These are phyloP conservation scores for Trachelus stipa DNA, from an alignment of 2,888 invertebrate species.

Conservation along the genomic window DNA sequence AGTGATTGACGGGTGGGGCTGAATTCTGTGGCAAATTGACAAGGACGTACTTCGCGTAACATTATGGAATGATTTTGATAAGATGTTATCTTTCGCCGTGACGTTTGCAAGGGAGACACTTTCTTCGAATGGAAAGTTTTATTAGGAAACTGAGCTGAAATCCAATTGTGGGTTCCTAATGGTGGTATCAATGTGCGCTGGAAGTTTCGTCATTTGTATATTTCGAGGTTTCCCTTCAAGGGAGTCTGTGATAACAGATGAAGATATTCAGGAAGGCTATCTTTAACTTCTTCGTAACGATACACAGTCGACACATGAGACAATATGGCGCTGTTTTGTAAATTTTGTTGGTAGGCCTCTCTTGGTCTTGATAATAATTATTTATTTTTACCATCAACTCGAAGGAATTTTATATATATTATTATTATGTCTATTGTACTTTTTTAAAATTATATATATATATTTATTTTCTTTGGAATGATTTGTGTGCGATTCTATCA, in stretches of 20 bases:
- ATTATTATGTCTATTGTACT: background rate
- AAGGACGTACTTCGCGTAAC: background rate
- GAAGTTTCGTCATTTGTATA: background rate
- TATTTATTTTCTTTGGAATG: background rate
- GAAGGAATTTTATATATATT: background rate
- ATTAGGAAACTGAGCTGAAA: background rate
- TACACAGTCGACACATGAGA: background rate
- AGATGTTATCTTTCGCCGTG: background rate
- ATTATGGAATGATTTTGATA: background rate
- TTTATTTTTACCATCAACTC: background rate
- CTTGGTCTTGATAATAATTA: background rate
- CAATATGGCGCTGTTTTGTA: background rate
- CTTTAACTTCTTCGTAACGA: background rate
- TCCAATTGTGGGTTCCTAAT: background rate
- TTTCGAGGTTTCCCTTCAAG: background rate
- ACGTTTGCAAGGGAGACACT: background rate
- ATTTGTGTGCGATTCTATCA: background rate
- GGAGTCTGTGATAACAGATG: background rate
- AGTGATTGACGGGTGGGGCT: background rate
- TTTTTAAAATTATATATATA: background rate
- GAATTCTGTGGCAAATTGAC: background rate
- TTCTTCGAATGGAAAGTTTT: background rate
- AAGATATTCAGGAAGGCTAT: background rate
- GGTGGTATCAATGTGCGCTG: background rate
- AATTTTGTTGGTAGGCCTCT: background rate